These are phyloP conservation scores for Thermophis baileyi DNA, from an alignment of 2,113 vertebrate genomes.

Conservation along the genomic window DNA sequence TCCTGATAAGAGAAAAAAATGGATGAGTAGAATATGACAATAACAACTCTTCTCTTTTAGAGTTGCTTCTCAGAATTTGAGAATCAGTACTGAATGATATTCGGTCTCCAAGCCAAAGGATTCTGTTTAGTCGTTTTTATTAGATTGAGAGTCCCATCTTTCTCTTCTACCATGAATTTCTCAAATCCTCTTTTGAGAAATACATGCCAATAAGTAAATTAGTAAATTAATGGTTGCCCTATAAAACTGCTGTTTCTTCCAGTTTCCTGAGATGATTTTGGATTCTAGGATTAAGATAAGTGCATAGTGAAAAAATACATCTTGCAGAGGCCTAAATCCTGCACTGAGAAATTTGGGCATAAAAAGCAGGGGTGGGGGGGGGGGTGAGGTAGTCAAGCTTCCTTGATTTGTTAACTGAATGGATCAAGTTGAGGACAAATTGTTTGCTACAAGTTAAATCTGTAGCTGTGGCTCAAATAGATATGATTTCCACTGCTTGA, in stretches of 20 bases:
- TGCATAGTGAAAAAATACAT: neutral
- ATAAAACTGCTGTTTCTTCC: neutral
- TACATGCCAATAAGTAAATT: neutral
- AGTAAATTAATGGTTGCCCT: neutral
- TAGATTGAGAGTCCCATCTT: neutral
- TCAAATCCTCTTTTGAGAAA: neutral
- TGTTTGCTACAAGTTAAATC: neutral
- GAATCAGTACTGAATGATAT: neutral
- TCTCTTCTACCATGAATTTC: neutral
- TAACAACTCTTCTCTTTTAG: neutral
- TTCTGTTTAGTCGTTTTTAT: neutral
- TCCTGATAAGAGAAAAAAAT: neutral
- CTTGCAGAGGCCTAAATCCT: neutral
- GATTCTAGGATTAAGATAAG: neutral
- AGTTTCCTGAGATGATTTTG: neutral
- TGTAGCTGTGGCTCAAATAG: neutral
- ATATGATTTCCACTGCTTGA: neutral
- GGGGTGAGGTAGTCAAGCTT: neutral
- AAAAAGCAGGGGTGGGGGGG: neutral
- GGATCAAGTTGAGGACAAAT: neutral
- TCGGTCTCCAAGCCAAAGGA: neutral
- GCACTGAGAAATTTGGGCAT: neutral
- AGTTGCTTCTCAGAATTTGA: neutral
- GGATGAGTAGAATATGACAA: neutral
- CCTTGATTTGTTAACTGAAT: neutral